phyloP scores from a whole-genome alignment of 2,888 invertebrate genomes.

The Amorpha juglandis region DNA sequence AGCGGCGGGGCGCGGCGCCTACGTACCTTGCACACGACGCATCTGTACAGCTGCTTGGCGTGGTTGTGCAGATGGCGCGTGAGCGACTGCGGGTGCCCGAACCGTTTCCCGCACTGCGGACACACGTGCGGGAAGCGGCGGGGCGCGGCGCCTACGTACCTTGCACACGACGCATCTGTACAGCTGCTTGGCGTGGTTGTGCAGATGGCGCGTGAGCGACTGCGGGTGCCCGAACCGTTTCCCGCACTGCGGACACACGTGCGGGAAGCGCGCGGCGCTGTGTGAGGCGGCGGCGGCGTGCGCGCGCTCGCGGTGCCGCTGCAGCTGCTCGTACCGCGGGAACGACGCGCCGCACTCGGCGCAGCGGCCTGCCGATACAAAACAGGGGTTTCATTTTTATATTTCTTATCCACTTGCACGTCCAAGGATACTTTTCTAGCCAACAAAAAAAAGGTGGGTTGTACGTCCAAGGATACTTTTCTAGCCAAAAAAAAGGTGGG shows the following conservation, averaged over 20 bases:
- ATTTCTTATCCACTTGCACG: no score
- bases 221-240: conserved; percentile 74
- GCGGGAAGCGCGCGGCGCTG: conserved; percentile 58
- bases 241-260: conserved; percentile 75
- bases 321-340: conserved; percentile 74
- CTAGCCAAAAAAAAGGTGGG: no score
- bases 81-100: conserved; percentile 73
- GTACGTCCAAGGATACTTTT: no score
- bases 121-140: conserved; percentile 64
- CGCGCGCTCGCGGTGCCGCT: conserved; percentile 63
- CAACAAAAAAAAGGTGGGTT: no score
- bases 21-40: conserved; percentile 76
- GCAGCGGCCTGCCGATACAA: conserved; percentile 59
- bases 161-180: conserved; percentile 81
- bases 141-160: conserved; percentile 60
- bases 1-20: conserved; percentile 55
- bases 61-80: conserved; percentile 79
- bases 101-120: conserved; percentile 75
- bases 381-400: no score
- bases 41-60: conserved; percentile 76
- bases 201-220: conserved; percentile 75
- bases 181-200: conserved; percentile 78
- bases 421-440: no score
- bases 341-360: conserved; percentile 64
- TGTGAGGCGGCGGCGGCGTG: conserved; percentile 54